Base-by-base conservation (phyloP, 2,888 invertebrate genomes). In the Hydropsyche betteni region DNA sequence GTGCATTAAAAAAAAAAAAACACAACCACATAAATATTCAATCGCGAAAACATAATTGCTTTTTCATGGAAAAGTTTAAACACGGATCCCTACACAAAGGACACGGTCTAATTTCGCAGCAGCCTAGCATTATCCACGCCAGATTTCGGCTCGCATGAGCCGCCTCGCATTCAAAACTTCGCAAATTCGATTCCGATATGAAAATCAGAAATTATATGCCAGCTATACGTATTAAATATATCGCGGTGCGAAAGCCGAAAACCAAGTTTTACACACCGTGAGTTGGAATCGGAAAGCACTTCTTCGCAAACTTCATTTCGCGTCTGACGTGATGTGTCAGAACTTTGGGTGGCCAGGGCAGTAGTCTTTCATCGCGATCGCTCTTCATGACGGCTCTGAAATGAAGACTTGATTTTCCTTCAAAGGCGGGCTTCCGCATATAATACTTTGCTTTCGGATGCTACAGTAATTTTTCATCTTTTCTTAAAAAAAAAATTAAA, bases 311-410 rank as follows among this genome's bases (percentile, higher is more conserved):
- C 58, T 72, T 72, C 58, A 72, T 72, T 72, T 72, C 72, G 34
- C 55, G 72, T 72, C 72, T 72, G 72, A 72, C 72, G 72, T 36
- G 34, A 72, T 61, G 55, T 72, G 72, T 72, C 72, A 72, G 72
- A 72, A 72, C 38, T 72, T 72, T 72, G 3, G 72, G 64, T 58
- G 24, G 8, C 64, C 36, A 24, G 34, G 34, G 44, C 34, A 12
- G 36, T 12, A 58, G 72, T 38, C 72, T 72, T 72, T 72, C 72
- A 58, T 55, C 72, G 72, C 72, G 36, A 72, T 72, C 72, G 36
- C 72, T 58, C 72, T 58, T 61, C 64, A 58, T 72, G 72, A 72
- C 58, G 36, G 72, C 72, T 58, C 44, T 10, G 34, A 58, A 72
- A 72, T 72, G 70, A 72, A 72, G 72, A 72, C 58, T 72, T 58